phyloP scores from a whole-genome alignment of 2,113 vertebrate genomes.

The Picathartes gymnocephalus region DNA sequence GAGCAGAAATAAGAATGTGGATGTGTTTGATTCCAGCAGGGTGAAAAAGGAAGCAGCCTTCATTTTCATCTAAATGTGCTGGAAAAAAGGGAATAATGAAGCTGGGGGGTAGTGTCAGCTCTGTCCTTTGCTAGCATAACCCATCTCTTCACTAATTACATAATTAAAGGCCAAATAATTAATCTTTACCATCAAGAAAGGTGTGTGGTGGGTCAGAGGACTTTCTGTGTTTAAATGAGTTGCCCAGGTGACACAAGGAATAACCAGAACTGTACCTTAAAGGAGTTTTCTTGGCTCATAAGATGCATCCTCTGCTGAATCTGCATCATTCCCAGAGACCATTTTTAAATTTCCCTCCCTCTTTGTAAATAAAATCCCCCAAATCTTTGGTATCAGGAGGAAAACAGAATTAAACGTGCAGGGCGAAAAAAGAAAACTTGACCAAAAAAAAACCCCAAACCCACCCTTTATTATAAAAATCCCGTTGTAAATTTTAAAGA shows the following conservation, averaged over 20 bases:
- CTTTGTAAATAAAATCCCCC: fast-evolving
- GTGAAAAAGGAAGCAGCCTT: background rate
- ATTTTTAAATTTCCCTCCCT: background rate
- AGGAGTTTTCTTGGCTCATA: background rate
- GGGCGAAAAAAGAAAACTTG: fast-evolving
- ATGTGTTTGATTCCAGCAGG: background rate
- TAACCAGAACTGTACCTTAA: background rate
- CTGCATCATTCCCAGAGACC: background rate
- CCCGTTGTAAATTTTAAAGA: background rate
- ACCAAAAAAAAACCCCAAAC: no score
- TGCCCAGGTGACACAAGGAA: background rate
- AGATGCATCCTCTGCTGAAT: background rate
- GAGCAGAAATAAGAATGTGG: background rate
- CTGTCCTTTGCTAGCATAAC: background rate
- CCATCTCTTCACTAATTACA: background rate
- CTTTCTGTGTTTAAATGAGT: background rate
- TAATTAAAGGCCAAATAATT: background rate
- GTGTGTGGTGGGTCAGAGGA: background rate
- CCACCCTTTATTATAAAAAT: background rate
- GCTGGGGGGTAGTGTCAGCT: background rate
- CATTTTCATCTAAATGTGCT: background rate
- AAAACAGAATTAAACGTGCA: background rate
- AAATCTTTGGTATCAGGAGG: background rate
- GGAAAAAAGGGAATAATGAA: background rate
- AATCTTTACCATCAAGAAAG: background rate